Evolutionary conservation across 1,140 invertebrate species (phyloP).

Genomic region (Lepidotrigona ventralis): DNA sequence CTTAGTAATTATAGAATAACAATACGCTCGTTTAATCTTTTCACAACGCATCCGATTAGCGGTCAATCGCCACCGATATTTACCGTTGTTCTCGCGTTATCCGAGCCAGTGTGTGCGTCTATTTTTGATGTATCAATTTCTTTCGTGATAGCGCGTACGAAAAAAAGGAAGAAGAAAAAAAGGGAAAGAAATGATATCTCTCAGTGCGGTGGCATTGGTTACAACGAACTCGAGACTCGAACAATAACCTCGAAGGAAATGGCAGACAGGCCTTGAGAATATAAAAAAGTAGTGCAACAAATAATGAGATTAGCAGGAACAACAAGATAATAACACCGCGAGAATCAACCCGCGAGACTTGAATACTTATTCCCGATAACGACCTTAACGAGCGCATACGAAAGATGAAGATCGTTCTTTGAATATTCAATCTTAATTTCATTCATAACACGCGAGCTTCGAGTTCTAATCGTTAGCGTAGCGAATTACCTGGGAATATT

Average conservation of each 20-base stretch:
- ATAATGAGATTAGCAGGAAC: constrained; percentile 34
- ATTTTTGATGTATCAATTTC: constrained; percentile 29
- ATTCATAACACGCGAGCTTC: not conserved
- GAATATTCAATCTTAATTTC: not conserved
- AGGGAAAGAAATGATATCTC: constrained; percentile 25
- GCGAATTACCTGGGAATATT: not conserved
- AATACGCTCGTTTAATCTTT: not conserved
- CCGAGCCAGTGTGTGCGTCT: constrained; percentile 4
- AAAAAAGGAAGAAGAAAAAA: not conserved
- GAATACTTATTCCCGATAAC: not conserved
- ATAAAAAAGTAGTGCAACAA: constrained; percentile 29
- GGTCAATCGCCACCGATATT: constrained; percentile 27
- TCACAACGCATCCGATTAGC: not conserved
- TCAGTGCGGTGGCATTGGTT: constrained; percentile 19
- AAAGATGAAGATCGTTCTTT: not conserved
- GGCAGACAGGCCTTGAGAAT: constrained; percentile 38
- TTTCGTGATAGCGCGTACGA: constrained; percentile 33
- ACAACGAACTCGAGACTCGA: constrained; percentile 30
- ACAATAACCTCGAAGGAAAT: constrained; percentile 23
- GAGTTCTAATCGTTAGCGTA: not conserved
- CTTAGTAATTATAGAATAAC: not conserved
- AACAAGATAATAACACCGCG: constrained; percentile 19
- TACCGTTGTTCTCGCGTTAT: constrained; percentile 31
- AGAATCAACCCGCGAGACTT: not conserved
- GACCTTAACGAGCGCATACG: not conserved